Percentiles rank a stretch among this genome's conserved stretches.
Conservation (phyloP, 92 coral and sea anemone species). For the Zoanthus gigantus region DNA sequence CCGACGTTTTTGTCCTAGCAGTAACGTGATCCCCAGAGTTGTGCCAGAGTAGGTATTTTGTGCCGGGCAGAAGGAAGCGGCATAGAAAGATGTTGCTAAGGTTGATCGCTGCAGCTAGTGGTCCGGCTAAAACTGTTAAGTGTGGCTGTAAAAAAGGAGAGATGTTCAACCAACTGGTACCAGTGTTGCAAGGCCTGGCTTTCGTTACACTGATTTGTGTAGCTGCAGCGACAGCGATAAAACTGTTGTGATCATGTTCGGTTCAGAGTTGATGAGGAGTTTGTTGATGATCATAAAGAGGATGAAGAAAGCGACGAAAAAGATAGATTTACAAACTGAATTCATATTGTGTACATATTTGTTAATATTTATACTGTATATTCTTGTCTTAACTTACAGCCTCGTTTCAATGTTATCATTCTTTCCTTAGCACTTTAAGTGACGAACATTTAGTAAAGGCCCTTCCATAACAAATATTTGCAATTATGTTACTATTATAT, state of each 20-base stretch:
- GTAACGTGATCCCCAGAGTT: conserved; percentile 58
- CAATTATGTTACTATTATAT: too few species aligned
- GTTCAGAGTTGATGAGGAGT: conserved; percentile 5
- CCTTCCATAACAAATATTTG: too few species aligned
- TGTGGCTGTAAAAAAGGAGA: too few species aligned
- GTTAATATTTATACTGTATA: neutral
- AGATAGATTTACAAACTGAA: neutral
- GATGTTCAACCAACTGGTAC: too few species aligned
- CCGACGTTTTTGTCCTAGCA: conserved; percentile 65
- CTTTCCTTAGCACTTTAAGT: too few species aligned
- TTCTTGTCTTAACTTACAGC: neutral
- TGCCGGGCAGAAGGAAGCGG: conserved; percentile 56
- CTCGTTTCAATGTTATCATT: too few species aligned
- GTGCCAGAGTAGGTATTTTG: conserved; percentile 52
- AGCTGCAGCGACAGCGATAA: too few species aligned
- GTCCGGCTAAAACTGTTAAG: conserved; percentile 31
- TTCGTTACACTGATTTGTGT: too few species aligned
- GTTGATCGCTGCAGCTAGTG: conserved; percentile 48
- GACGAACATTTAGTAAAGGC: too few species aligned
- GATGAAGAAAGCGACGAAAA: conserved; percentile 4
- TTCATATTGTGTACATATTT: neutral
- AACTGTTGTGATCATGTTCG: neutral
- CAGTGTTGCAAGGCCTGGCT: too few species aligned
- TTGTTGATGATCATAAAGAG: neutral
- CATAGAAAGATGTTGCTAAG: conserved; percentile 29